phyloP scores from a whole-genome alignment of 2,888 invertebrate genomes.

The Globia sparganii region DNA sequence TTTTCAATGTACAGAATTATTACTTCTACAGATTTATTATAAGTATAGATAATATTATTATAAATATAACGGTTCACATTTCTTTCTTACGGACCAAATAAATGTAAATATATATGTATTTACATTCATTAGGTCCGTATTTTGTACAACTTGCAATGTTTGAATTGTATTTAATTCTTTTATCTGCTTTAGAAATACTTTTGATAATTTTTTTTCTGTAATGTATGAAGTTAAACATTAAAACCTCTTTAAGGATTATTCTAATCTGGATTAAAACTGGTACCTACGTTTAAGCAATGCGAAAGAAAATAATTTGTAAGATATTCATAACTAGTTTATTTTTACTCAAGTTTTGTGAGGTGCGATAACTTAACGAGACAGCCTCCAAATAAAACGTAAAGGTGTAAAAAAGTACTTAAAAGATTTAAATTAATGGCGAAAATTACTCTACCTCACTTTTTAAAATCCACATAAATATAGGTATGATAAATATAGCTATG shows the following conservation, averaged over 20 bases:
- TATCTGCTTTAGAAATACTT: background rate
- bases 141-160: background rate
- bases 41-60: too few relatives aligned
- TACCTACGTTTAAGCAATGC: background rate
- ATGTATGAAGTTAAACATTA: background rate
- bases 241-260: background rate
- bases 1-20: too few relatives aligned
- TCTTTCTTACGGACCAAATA: too few relatives aligned
- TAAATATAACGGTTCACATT: too few relatives aligned
- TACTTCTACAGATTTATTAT: too few relatives aligned
- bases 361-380: background rate
- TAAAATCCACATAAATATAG: too few relatives aligned
- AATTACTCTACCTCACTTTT: background rate
- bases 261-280: background rate
- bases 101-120: too few relatives aligned
- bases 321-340: background rate
- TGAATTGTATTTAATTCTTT: too few relatives aligned
- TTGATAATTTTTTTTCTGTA: background rate
- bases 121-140: background rate
- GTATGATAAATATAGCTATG: too few relatives aligned
- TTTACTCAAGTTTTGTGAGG: background rate
- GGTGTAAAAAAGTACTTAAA: background rate
- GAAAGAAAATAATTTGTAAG: background rate
- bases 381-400: background rate
- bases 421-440: background rate